Evolutionary conservation across 92 coral and sea anemone genomes (phyloP).

Genomic region (Zoanthus sociatus): DNA sequence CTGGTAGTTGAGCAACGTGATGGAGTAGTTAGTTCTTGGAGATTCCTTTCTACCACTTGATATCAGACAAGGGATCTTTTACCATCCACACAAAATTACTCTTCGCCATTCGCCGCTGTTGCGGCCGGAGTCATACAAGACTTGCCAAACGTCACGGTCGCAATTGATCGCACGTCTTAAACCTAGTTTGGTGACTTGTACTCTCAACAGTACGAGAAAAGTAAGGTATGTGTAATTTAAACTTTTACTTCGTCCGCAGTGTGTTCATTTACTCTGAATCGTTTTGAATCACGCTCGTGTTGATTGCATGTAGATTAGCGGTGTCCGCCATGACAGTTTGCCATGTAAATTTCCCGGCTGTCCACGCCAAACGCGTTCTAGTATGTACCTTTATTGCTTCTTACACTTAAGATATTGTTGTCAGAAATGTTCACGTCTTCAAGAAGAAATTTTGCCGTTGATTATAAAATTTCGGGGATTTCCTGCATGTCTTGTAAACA

Average conservation of each 20-base stretch:
- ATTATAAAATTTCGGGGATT: slow-evolving; percentile 31
- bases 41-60: slow-evolving; percentile 36
- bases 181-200: slow-evolving; percentile 34
- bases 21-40: slow-evolving; percentile 24
- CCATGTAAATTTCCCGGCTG: slow-evolving; percentile 28
- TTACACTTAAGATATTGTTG: slow-evolving; percentile 6
- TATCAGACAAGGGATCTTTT: slow-evolving; percentile 42
- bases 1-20: slow-evolving; percentile 24
- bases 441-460: neutral
- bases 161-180: slow-evolving; percentile 24
- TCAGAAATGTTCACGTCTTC: neutral
- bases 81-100: slow-evolving; percentile 84
- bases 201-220: slow-evolving; percentile 31
- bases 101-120: slow-evolving; percentile 82
- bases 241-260: neutral
- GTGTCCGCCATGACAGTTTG: slow-evolving; percentile 51
- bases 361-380: slow-evolving; percentile 30
- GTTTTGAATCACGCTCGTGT: slow-evolving; percentile 26
- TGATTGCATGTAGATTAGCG: slow-evolving; percentile 25
- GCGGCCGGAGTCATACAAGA: slow-evolving; percentile 41
- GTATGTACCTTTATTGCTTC: neutral
- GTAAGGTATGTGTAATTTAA: slow-evolving; percentile 36
- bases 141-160: slow-evolving; percentile 47
- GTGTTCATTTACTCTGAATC: slow-evolving; percentile 2
- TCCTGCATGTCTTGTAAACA: slow-evolving; percentile 43